Conservation (phyloP, 1,140 invertebrate genomes). For the Heterodera carotae region DNA sequence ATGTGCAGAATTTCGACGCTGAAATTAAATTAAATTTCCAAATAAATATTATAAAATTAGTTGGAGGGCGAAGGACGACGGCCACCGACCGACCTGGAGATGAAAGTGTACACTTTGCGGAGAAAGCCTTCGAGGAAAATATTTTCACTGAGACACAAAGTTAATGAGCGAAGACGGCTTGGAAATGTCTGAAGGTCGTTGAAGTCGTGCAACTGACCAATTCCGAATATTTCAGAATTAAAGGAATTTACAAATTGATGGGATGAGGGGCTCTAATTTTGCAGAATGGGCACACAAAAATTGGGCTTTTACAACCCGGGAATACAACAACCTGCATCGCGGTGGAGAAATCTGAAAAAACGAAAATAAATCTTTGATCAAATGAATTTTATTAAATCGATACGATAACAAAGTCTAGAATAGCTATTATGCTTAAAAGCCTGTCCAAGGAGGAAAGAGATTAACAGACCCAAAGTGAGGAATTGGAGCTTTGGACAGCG, state of each 20-base stretch:
- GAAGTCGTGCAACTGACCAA: conserved; percentile 93
- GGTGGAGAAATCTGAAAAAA: conserved; percentile 61
- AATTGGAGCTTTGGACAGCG: conserved; percentile 97
- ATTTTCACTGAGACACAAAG: conserved; percentile 95
- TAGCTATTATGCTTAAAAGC: too few species aligned
- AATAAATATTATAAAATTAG: neutral
- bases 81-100: conserved; percentile 78
- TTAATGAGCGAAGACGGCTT: conserved; percentile 92
- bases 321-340: conserved; percentile 68
- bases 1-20: conserved; percentile 96
- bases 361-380: too few species aligned
- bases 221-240: too few species aligned
- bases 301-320: too few species aligned
- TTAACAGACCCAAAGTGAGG: conserved; percentile 91
- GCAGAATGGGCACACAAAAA: too few species aligned
- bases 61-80: too few species aligned
- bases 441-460: too few species aligned
- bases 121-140: conserved; percentile 99
- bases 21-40: neutral
- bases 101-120: conserved; percentile 99
- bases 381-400: too few species aligned
- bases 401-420: neutral
- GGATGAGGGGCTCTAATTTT: too few species aligned
- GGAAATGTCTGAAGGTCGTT: conserved; percentile 94
- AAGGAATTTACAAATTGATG: too few species aligned